Conservation (phyloP, 2,113 vertebrate genomes). For the Xiphophorus maculatus region DNA sequence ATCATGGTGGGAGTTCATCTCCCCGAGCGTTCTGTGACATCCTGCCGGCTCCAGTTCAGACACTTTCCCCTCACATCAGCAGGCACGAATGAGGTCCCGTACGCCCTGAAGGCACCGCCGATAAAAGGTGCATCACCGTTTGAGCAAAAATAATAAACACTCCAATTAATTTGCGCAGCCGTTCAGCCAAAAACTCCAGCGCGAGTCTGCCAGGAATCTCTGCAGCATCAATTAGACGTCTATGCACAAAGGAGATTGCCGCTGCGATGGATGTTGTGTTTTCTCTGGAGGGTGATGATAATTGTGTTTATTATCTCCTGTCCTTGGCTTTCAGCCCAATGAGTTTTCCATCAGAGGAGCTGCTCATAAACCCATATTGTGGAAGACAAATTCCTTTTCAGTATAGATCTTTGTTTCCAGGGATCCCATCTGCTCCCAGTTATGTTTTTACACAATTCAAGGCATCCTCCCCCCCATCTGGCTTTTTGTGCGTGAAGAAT, state of each 20-base stretch:
- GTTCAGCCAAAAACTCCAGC: slow-evolving; percentile 35
- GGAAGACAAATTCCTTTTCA: slow-evolving; percentile 13
- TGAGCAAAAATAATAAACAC: slow-evolving; percentile 35
- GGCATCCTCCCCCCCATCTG: slow-evolving; percentile 12
- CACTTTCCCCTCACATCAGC: slow-evolving; percentile 7
- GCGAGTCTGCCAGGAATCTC: slow-evolving; percentile 39
- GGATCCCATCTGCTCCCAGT: slow-evolving; percentile 27
- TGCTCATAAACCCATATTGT: slow-evolving; percentile 50
- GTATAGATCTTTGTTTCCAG: slow-evolving; percentile 8
- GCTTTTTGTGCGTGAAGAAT: not conserved
- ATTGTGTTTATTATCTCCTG: slow-evolving; percentile 62
- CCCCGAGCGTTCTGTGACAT: slow-evolving; percentile 34
- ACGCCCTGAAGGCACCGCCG: slow-evolving; percentile 2
- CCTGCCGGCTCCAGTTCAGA: slow-evolving; percentile 15
- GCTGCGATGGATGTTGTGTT: slow-evolving; percentile 26
- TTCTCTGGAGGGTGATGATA: slow-evolving; percentile 41
- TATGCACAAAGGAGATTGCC: slow-evolving; percentile 37
- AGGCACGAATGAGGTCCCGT: slow-evolving; percentile 12
- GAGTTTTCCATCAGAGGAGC: slow-evolving; percentile 57
- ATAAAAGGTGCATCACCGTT: slow-evolving; percentile 11
- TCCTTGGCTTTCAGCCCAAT: slow-evolving; percentile 55
- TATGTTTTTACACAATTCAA: slow-evolving; percentile 35
- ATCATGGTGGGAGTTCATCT: slow-evolving; percentile 41
- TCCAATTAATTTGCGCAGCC: slow-evolving; percentile 25
- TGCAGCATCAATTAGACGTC: slow-evolving; percentile 46